Evolutionary conservation across 2,888 invertebrate genomes (phyloP), one percentile per base, ranked within the genome.

Genomic region (Leptothorax acervorum): DNA sequence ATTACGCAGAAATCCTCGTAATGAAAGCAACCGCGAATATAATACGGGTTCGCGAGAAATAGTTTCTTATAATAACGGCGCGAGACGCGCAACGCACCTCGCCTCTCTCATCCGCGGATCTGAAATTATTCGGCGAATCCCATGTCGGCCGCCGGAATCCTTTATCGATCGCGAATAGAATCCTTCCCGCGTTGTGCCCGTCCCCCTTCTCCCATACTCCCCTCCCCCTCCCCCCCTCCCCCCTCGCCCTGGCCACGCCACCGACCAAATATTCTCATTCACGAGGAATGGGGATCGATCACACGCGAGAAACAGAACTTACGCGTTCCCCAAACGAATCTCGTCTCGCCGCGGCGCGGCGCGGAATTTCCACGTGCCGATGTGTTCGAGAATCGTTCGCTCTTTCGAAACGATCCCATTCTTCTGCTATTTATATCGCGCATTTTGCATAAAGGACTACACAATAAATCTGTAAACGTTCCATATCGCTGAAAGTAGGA

Each of bases 271-370:
- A 83, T 74, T 65, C 81, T 73, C 83, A 76, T 79, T 68, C 83
- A 31, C 55, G 82, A 75, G 82, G 82, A 66, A 85, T 84, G 57
- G 84, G 35, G 75, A 85, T 84, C 73, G 83, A 55, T 76, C 75
- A 87, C 84, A 74, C 89, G 75, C 84, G 86, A 86, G 89, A 83
- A 87, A 60, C 75, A 65, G 73, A 75, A 73, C 71, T 71, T 28
- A 81, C 81, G 89, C 78, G 83, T 35, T 82, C 73, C 75, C 82
- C 86, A 84, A 48, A 88, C 84, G 89, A 88, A 88, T 88, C 87
- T 86, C 87, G 87, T 86, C 66, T 42, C 42, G 42, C 8, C 42
- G 31, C 42, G 48, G 85, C 86, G 28, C 35, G 48, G 70, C 82
- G 66, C 23, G 62, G 48, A 63, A 78, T 75, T 62, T 74, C 75